phyloP scores from a whole-genome alignment of 2,797 vertebrate species.

The Aerospiza tachiro region DNA sequence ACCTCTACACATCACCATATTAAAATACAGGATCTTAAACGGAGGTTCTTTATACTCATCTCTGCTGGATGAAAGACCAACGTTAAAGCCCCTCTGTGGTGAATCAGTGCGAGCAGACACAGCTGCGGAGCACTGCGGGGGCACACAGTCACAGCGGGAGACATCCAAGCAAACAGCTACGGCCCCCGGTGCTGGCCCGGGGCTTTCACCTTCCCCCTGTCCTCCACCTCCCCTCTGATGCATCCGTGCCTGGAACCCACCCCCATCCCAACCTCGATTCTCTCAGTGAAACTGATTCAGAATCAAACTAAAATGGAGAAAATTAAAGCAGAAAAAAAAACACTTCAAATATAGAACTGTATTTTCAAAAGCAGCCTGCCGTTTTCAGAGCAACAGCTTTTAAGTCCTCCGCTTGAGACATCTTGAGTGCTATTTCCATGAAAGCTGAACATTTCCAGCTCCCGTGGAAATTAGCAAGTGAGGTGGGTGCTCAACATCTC shows the following conservation, averaged over 20 bases:
- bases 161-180: accelerated
- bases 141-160: accelerated
- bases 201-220: not conserved
- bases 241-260: not conserved
- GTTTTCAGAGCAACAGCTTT: constrained; percentile 49
- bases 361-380: constrained; percentile 21
- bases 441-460: not conserved
- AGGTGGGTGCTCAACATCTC: constrained; percentile 30
- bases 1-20: not conserved
- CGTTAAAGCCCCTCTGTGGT: not conserved
- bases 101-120: not conserved
- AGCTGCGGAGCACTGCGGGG: not conserved
- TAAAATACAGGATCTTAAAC: not conserved
- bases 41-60: not conserved
- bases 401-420: constrained; percentile 35
- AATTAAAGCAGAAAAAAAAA: not conserved
- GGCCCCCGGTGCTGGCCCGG: not conserved
- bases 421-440: constrained; percentile 41
- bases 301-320: not conserved
- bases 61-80: not conserved
- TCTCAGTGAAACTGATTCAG: not conserved
- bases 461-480: constrained; percentile 14
- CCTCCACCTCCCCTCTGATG: accelerated
- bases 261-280: not conserved
- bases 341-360: not conserved